A percentile compares a stretch with the other conserved stretches of the same genome.
Evolutionary conservation across 2,113 vertebrate species (phyloP).

Genomic region (mouse (Mus musculus)): GRCm39 chr2:83090501-83091000

Average conservation of each 20-base stretch:
- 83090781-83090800: neutral
- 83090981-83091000: neutral
- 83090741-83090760: neutral
- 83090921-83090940: neutral
- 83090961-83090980: neutral
- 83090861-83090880: neutral
- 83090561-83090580: neutral
- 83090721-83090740: conserved; percentile 13
- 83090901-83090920: neutral
- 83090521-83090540: neutral
- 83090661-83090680: neutral
- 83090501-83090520: neutral
- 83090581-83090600: neutral
- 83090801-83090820: conserved; percentile 4
- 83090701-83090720: neutral
- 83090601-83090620: conserved; percentile 1
- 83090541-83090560: neutral
- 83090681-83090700: neutral
- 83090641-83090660: neutral
- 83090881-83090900: neutral
- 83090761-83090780: neutral
- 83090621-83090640: conserved; percentile 27
- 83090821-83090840: neutral
- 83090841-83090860: neutral
- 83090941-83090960: neutral